These are phyloP conservation scores for Coleophora flavipennella DNA, from an alignment of 2,888 invertebrate genomes.

Conservation along the genomic window DNA sequence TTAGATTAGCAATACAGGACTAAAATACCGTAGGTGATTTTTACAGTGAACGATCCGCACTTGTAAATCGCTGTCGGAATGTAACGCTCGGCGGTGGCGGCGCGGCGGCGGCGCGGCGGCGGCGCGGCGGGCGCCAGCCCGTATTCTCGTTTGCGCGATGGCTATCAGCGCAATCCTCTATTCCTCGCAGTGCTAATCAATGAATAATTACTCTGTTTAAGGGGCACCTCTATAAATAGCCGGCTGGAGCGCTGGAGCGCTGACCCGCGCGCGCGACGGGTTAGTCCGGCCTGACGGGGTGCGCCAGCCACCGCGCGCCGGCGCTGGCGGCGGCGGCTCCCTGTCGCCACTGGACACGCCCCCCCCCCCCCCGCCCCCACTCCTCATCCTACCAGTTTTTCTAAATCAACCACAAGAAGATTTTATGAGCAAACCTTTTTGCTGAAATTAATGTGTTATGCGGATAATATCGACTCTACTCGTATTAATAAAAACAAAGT, in stretches of 20 bases:
- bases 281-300: constrained; percentile 69
- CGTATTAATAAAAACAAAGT: constrained; percentile 17
- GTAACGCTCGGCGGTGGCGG: constrained; percentile 20
- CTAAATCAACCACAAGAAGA: constrained; percentile 52
- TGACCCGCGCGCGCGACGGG: constrained; percentile 73
- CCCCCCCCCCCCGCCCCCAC: constrained; percentile 24
- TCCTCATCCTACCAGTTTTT: constrained; percentile 61
- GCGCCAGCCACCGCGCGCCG: constrained; percentile 33
- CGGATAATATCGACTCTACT: too few species aligned
- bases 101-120: constrained; percentile 29
- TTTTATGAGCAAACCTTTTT: constrained; percentile 36
- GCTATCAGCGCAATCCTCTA: constrained; percentile 72
- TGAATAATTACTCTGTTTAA: constrained; percentile 74
- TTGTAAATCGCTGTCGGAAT: neutral
- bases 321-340: constrained; percentile 11
- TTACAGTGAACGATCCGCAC: too few species aligned
- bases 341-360: constrained; percentile 14
- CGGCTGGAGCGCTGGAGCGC: constrained; percentile 72
- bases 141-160: constrained; percentile 67
- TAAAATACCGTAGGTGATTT: too few species aligned
- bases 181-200: constrained; percentile 72
- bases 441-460: too few species aligned
- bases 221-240: constrained; percentile 73
- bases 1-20: too few species aligned
- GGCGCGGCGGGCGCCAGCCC: constrained; percentile 51